Evolutionary conservation across 2,797 vertebrate species (phyloP).

Genomic region (Melanotaenia parkinsoni): DNA sequence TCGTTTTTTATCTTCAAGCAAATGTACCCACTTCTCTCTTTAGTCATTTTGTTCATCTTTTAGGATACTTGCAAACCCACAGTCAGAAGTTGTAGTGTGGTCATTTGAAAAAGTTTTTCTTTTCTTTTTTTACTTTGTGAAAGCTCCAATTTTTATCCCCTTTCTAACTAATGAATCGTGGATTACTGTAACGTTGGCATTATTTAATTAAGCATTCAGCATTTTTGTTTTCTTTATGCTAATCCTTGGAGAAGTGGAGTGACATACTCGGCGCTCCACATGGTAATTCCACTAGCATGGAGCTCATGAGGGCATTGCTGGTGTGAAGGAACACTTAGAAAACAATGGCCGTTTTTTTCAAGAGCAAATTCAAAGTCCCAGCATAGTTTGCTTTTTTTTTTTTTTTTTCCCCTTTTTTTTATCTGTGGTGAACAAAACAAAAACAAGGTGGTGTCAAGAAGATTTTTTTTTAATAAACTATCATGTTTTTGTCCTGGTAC

Average conservation of each 20-base stretch:
- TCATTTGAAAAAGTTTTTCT: neutral
- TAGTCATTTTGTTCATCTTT: slow-evolving; percentile 8
- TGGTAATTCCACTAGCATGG: neutral
- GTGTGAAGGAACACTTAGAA: neutral
- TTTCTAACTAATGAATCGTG: neutral
- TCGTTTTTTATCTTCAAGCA: slow-evolving; percentile 20
- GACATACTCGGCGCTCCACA: neutral
- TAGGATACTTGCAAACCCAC: neutral
- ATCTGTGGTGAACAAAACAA: too few relatives aligned
- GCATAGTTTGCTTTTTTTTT: too few relatives aligned
- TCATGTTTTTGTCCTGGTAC: neutral
- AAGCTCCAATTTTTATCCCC: neutral
- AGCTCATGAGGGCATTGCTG: neutral
- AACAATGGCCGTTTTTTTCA: neutral
- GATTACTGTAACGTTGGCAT: neutral
- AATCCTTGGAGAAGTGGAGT: neutral
- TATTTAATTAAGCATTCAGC: neutral
- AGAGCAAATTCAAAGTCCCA: too few relatives aligned
- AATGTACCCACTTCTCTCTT: neutral
- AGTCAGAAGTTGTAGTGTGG: neutral
- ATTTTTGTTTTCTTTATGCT: neutral
- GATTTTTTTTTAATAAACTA: too few relatives aligned
- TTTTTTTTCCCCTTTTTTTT: too few relatives aligned
- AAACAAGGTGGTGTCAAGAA: too few relatives aligned
- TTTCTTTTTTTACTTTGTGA: neutral